These are phyloP conservation scores for Camponotus vicinus DNA, from an alignment of 1,140 invertebrate genomes.

Conservation along the genomic window DNA sequence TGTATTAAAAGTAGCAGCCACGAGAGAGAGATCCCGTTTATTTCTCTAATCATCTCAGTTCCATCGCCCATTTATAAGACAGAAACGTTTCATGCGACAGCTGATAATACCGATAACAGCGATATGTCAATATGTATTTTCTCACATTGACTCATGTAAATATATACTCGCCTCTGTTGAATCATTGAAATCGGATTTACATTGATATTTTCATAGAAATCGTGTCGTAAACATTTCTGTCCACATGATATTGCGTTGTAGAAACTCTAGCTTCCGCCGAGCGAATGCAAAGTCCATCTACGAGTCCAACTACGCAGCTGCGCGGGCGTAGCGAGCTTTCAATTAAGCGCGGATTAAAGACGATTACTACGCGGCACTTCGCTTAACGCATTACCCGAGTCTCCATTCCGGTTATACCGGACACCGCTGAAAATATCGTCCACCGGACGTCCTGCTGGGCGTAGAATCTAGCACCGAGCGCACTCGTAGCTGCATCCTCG, in stretches of 20 bases:
- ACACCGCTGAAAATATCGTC: constrained; percentile 5
- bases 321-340: constrained; percentile 9
- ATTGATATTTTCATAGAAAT: neutral
- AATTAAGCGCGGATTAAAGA: constrained; percentile 51
- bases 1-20: constrained; percentile 70
- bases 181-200: neutral
- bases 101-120: constrained; percentile 38
- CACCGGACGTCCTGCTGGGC: constrained; percentile 55
- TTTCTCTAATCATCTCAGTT: constrained; percentile 10
- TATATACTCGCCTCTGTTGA: neutral
- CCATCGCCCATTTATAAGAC: neutral
- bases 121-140: neutral
- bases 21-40: constrained; percentile 40
- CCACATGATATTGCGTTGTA: neutral
- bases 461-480: constrained; percentile 37
- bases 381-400: constrained; percentile 39
- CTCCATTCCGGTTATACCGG: constrained; percentile 15
- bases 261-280: neutral
- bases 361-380: neutral
- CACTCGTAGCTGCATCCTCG: constrained; percentile 22
- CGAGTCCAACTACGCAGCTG: too few species aligned
- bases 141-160: constrained; percentile 1
- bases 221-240: neutral
- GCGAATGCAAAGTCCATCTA: neutral
- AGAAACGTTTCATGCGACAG: neutral